Conservation (phyloP, 2,888 invertebrate species). For the Melitaea athalia region DNA sequence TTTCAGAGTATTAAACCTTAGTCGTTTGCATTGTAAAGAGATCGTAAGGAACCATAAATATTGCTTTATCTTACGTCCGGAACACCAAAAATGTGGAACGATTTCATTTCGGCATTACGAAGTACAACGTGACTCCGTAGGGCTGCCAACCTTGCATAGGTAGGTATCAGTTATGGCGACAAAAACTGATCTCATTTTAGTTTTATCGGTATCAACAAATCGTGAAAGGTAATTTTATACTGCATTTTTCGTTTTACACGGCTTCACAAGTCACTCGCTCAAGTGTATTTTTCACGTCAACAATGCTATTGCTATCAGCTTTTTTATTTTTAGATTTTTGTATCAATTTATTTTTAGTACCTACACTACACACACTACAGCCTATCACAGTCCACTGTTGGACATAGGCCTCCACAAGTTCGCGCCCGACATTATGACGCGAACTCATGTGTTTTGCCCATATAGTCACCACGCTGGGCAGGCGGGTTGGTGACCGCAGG, state of each 20-base stretch:
- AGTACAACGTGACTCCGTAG: slow-evolving; percentile 58
- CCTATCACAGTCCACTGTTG: too few relatives aligned
- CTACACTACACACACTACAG: too few relatives aligned
- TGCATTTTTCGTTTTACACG: slow-evolving; percentile 75
- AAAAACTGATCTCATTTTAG: slow-evolving; percentile 76
- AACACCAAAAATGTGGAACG: slow-evolving; percentile 46
- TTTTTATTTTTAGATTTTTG: slow-evolving; percentile 31
- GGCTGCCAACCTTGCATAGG: slow-evolving; percentile 42
- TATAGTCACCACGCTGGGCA: too few relatives aligned
- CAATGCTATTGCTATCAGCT: slow-evolving; percentile 39
- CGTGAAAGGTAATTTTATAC: slow-evolving; percentile 80
- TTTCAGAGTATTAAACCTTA: slow-evolving; percentile 32
- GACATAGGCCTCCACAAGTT: too few relatives aligned
- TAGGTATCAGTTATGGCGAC: slow-evolving; percentile 45
- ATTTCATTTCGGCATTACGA: slow-evolving; percentile 61
- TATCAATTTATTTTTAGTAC: background rate
- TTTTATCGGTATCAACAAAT: slow-evolving; percentile 70
- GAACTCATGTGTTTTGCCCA: too few relatives aligned
- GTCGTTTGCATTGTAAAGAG: slow-evolving; percentile 33
- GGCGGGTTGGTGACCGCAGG: too few relatives aligned
- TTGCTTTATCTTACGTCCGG: slow-evolving; percentile 41
- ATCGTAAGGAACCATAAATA: slow-evolving; percentile 43
- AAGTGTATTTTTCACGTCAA: slow-evolving; percentile 58
- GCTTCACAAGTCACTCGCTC: slow-evolving; percentile 71
- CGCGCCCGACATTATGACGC: too few relatives aligned